Conservation (phyloP, 2,797 vertebrate genomes). For the Tapera naevia region DNA sequence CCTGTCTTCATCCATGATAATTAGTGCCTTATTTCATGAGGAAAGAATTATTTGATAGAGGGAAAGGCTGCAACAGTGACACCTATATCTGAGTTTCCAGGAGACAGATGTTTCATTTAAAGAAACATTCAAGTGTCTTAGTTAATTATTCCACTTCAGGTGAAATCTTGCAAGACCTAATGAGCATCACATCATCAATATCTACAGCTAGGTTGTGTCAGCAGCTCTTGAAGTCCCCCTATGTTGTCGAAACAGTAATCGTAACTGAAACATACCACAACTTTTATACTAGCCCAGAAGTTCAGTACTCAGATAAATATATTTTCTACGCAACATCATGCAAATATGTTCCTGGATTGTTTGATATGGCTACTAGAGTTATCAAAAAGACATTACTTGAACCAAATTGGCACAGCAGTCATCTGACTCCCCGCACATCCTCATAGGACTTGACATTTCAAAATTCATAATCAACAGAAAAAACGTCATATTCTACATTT, state of each 20-base stretch:
- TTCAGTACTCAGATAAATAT: background rate
- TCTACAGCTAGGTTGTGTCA: background rate
- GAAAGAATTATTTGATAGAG: background rate
- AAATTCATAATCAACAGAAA: background rate
- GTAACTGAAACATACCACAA: background rate
- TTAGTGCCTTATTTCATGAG: rapidly evolving
- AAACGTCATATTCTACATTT: background rate
- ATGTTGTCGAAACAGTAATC: background rate
- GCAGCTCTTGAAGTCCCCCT: background rate
- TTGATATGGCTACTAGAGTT: background rate
- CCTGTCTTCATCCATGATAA: background rate
- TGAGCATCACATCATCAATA: background rate
- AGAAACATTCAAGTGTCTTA: background rate
- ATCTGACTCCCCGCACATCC: background rate
- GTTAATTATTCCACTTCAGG: background rate
- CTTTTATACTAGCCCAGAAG: background rate
- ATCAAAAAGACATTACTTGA: background rate
- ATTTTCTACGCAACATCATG: background rate
- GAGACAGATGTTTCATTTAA: background rate
- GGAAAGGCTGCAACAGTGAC: background rate
- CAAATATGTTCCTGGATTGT: background rate
- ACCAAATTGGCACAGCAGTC: background rate
- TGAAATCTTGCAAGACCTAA: background rate
- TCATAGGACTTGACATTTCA: background rate
- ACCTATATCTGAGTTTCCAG: background rate